These are phyloP conservation scores for Caenorhabditis tropicalis DNA, from an alignment of 1,140 invertebrate genomes.

Conservation along the genomic window DNA sequence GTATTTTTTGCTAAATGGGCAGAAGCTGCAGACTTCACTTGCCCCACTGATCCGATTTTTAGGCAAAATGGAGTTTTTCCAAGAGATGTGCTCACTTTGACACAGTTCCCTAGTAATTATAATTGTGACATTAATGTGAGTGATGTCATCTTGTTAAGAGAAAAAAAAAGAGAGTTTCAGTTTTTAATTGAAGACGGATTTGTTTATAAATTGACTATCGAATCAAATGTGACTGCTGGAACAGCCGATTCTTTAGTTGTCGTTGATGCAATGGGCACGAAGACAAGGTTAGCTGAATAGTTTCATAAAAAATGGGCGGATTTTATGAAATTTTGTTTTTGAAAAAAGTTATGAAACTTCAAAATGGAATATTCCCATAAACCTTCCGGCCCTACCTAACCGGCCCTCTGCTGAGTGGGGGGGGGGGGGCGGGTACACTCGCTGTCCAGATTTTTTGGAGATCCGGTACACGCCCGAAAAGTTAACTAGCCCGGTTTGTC, in stretches of 20 bases:
- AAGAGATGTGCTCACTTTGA: neutral
- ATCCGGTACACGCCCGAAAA: too few relatives aligned
- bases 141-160: neutral
- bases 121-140: neutral
- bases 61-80: neutral
- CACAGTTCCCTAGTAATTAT: neutral
- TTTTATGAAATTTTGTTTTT: neutral
- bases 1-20: neutral
- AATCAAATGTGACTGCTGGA: neutral
- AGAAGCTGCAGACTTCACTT: neutral
- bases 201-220: neutral
- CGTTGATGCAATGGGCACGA: neutral
- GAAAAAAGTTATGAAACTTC: too few relatives aligned
- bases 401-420: too few relatives aligned
- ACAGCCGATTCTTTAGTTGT: neutral
- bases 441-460: too few relatives aligned
- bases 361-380: too few relatives aligned
- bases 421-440: too few relatives aligned
- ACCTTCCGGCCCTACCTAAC: too few relatives aligned
- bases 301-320: neutral
- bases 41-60: neutral
- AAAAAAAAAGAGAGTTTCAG: neutral
- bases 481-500: too few relatives aligned
- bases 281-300: neutral
- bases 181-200: conserved; percentile 7